Base-by-base conservation (phyloP, 2,888 invertebrate genomes). In the Drosophila maculinotata region DNA sequence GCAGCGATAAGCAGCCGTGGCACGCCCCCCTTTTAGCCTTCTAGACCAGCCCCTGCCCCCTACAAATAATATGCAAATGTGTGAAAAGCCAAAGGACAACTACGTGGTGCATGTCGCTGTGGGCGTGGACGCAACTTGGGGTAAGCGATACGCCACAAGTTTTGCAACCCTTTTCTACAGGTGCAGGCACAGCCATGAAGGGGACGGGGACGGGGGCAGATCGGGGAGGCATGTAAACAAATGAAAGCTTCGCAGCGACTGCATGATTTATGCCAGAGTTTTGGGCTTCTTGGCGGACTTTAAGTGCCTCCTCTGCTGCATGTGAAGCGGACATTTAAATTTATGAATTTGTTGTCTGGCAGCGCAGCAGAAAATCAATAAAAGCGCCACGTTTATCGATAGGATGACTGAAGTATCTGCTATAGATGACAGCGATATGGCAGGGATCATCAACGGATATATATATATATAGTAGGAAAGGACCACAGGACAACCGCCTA, bases 361-460 rank as follows among this genome's bases (percentile, higher is more conserved):
- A 12, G 28, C 31, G 26, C 28, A 25, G 20, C 4, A 36, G 54
- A 60, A 76, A 77, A 76, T 74, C 75, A 64, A 70, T 70, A 78
- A 45, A 78, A 48, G 45, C 44, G 41, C 35, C 60, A 63, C 66
- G 69, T 63, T 78, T 75, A 78, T 79, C 85, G 79, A 68, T 71
- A 63, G 28, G 44, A 44, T 25, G 56, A 77, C 60, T 76, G 73
- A 60, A 63, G 59, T 74, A 45, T 59, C 67, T 63, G 54, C 59
- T 49, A 69, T 58, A 73, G 86, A 85, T 87, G 89, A 83, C 73
- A 81, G 76, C 71, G 89, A 87, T 87, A 87, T 70, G 73, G 64
- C 87, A 87, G 81, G 89, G 83, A 76, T 82, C 76, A 79, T 57
- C 72, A 20, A 23, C 39, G 45, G 54, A 53, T 53, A 59, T 69